Evolutionary conservation across 2,113 vertebrate species (phyloP), one percentile per base, ranked within the genome.

Genomic region (Lucifuga dentata): DNA sequence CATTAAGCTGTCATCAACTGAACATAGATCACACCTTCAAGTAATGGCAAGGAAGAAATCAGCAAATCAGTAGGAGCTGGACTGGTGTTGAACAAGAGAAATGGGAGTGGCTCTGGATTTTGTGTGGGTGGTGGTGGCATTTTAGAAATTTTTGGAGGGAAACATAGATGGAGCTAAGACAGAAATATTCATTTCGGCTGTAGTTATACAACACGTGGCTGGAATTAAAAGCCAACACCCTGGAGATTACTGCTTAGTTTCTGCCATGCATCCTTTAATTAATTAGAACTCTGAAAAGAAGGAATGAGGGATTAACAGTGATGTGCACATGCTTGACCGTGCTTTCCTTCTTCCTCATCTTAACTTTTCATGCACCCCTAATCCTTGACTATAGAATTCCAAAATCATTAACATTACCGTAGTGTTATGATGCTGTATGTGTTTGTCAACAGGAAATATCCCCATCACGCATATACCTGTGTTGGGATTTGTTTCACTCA

Each of bases 21-120:
- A 79, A 87, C 89, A 89, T 83, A 89, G 73, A 92, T 88, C 76
- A 74, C 73, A 91, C 84, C 77, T 84, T 84, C 83, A 86, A 88
- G 73, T 85, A 78, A 85, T 74, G 63, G 65, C 23, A 33, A 19
- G 39, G 69, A 72, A 74, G 53, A 57, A 70, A 59, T n/a, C 26
- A n/a, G 39, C 17, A 69, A 68, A 69, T 16, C 38, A 40, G 48
- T 24, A 70, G 35, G 49, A 51, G 62, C 56, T 17, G 67, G 36
- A 52, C 36, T 15, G 45, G 77, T 49, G 23, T 43, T 51, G 49
- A 73, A 48, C 41, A 16, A 57, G 57, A 17, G 20, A 67, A 66
- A 60, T 46, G 21, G 53, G 50, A 71, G 40, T 65, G 68, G 56
- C 43, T 38, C 32, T 44, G 49, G n/a, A 49, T 20, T 17, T 29